A percentile compares a stretch with the other conserved stretches of the same genome.
Evolutionary conservation across 2,888 invertebrate genomes (phyloP).

Genomic region (Lacanobia oleracea): DNA sequence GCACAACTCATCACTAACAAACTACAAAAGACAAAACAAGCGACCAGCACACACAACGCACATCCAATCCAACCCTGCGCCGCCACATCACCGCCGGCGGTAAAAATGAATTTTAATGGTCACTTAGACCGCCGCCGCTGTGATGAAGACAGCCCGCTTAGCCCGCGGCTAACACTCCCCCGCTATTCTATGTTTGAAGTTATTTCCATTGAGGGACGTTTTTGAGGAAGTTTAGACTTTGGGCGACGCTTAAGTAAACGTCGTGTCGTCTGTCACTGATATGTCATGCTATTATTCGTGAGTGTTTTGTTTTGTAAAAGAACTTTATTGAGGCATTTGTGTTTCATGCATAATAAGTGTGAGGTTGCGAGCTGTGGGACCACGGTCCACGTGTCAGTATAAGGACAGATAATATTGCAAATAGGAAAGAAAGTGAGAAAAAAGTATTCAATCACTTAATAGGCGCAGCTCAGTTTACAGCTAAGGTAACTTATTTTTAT

Average conservation of each 20-base stretch:
- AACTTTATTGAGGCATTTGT: slow-evolving; percentile 39
- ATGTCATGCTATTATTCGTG: slow-evolving; percentile 48
- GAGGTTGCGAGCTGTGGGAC: slow-evolving; percentile 16
- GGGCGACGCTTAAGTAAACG: slow-evolving; percentile 60
- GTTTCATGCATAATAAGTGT: slow-evolving; percentile 42
- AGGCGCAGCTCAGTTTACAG: not conserved
- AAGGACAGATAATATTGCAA: not conserved
- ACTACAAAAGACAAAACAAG: slow-evolving; percentile 55
- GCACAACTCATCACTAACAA: slow-evolving; percentile 30
- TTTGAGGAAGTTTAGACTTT: slow-evolving; percentile 63
- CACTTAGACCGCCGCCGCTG: slow-evolving; percentile 79
- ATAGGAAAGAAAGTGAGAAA: not conserved
- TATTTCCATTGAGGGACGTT: slow-evolving; percentile 56
- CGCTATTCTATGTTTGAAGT: slow-evolving; percentile 63
- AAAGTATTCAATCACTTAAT: not conserved
- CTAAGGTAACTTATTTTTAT: not conserved
- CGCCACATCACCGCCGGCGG: slow-evolving; percentile 70
- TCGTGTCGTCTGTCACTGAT: slow-evolving; percentile 52
- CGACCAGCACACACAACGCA: slow-evolving; percentile 52
- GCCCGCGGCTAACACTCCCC: slow-evolving; percentile 71
- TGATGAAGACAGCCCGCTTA: slow-evolving; percentile 80
- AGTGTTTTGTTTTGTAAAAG: slow-evolving; percentile 42
- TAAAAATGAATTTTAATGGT: slow-evolving; percentile 88
- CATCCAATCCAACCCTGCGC: slow-evolving; percentile 53
- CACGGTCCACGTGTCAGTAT: no score